Evolutionary conservation across 2,797 vertebrate species (phyloP).

Genomic region (Lagocephalus sceleratus): DNA sequence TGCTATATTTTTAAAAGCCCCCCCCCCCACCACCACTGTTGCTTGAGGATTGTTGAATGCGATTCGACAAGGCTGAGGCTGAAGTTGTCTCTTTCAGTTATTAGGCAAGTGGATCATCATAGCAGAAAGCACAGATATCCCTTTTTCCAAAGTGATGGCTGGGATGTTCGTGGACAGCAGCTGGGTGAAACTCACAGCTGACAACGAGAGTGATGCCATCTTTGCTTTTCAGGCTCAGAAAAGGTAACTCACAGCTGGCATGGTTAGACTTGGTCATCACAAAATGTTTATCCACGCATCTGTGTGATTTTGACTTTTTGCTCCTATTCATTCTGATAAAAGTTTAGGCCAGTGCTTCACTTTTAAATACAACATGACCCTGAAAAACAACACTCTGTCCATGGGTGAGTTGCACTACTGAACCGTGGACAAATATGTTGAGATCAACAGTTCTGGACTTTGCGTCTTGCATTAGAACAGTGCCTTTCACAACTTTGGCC

Average conservation of each 20-base stretch:
- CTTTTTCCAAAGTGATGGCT: accelerated
- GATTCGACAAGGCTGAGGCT: neutral
- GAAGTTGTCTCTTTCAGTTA: conserved; percentile 30
- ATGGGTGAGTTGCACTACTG: conserved; percentile 24
- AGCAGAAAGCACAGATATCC: conserved; percentile 5
- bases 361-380: accelerated
- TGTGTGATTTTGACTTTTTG: neutral
- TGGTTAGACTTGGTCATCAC: neutral
- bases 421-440: neutral
- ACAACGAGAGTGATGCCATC: conserved; percentile 7
- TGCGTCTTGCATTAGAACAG: conserved; percentile 2
- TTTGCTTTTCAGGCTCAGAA: conserved; percentile 3
- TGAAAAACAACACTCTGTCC: conserved; percentile 27
- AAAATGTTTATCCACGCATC: neutral
- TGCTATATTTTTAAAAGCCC: neutral
- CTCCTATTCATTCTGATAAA: neutral
- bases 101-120: conserved; percentile 41
- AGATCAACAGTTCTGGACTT: conserved; percentile 13
- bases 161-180: neutral
- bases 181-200: neutral
- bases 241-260: conserved; percentile 20
- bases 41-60: neutral
- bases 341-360: conserved; percentile 28
- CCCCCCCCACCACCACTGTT: neutral
- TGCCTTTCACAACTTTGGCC: neutral